Evolutionary conservation across 2,888 invertebrate genomes (phyloP), one percentile per base, ranked within the genome.

Genomic region (Mayetiola destructor): DNA sequence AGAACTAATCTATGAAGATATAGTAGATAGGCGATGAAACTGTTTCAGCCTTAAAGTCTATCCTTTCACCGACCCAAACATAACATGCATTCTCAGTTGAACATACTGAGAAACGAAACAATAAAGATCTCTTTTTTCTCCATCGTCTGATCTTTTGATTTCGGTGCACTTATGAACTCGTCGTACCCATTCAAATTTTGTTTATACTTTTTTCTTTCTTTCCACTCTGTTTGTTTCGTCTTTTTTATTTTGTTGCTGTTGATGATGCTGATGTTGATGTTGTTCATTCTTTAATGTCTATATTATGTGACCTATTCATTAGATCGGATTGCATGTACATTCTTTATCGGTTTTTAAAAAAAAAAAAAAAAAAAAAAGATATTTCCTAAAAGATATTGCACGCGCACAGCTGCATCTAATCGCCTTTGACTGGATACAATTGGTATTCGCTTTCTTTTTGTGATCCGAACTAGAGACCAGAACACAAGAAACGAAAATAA

Each of bases 221-320:
- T n/a, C n/a, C n/a, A n/a, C n/a, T n/a, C n/a, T n/a, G n/a, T n/a
- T n/a, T n/a, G n/a, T n/a, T n/a, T n/a, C n/a, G n/a, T n/a, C n/a
- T n/a, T n/a, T n/a, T n/a, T n/a, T n/a, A n/a, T n/a, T n/a, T n/a
- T n/a, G n/a, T n/a, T n/a, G n/a, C n/a, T n/a, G n/a, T n/a, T n/a
- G n/a, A n/a, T n/a, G n/a, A n/a, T n/a, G n/a, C n/a, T n/a, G n/a
- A n/a, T n/a, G n/a, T n/a, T n/a, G n/a, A n/a, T n/a, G n/a, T n/a
- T n/a, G n/a, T n/a, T 39, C 18, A 18, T 27, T 27, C 27, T 48
- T 48, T 3, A 27, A 48, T 48, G 27, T 48, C 48, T 48, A 48
- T 27, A 48, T 48, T 48, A 48, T 48, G 48, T 48, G 48, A 48
- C 48, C 48, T 48, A 48, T 48, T 48, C 48, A 48, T 48, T 48